phyloP scores from a whole-genome alignment of 2,888 invertebrate species.

The Agriotes lineatus region DNA sequence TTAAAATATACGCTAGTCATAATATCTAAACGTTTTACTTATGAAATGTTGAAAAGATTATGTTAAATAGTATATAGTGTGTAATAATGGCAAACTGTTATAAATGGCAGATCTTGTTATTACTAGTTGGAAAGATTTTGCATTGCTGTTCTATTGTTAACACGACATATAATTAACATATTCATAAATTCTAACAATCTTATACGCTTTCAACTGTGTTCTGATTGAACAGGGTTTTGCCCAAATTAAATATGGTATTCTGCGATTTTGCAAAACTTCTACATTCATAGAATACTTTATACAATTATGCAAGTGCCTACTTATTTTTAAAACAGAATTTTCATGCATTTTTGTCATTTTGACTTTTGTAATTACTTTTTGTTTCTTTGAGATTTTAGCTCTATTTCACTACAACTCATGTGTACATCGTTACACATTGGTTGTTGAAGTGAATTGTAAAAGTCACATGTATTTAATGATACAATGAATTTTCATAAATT shows the following conservation, averaged over 20 bases:
- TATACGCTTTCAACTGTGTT: constrained; percentile 48
- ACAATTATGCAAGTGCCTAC: constrained; percentile 46
- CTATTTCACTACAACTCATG: neutral
- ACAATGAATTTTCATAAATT: neutral
- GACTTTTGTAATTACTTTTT: neutral
- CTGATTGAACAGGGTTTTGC: constrained; percentile 46
- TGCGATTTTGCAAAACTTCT: constrained; percentile 35
- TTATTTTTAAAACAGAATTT: constrained; percentile 33
- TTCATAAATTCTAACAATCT: constrained; percentile 40
- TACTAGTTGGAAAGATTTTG: neutral
- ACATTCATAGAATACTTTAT: constrained; percentile 20
- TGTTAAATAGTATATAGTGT: neutral
- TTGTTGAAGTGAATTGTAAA: neutral
- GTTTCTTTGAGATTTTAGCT: neutral
- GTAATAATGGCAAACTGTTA: neutral
- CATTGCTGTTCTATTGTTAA: constrained; percentile 14
- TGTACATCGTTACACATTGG: neutral
- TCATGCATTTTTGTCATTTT: constrained; percentile 10
- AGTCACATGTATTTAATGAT: neutral
- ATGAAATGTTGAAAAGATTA: neutral
- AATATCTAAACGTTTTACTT: neutral
- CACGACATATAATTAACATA: constrained; percentile 32
- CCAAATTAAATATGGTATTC: constrained; percentile 38
- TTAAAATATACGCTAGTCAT: neutral
- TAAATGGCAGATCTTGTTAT: neutral